Evolutionary conservation across 2,113 vertebrate genomes (phyloP), one percentile per base, ranked within the genome.

Genomic region (Perca flavescens): DNA sequence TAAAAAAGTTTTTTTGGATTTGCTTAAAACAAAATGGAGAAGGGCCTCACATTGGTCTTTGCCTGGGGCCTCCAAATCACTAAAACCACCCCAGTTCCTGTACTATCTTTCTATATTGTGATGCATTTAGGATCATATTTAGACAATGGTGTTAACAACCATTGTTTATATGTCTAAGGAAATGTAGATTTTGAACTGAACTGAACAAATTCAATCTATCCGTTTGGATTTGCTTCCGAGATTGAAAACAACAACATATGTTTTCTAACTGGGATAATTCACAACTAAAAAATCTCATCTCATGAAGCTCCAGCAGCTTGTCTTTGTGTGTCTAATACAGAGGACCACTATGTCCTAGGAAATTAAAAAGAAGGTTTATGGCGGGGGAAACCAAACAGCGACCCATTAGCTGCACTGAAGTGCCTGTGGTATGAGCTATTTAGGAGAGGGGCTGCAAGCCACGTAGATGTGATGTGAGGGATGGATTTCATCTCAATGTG

Each of bases 301-400:
- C 22, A 36, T 6, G n/a, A 8, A 80, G 16, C 47, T 11, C 14
- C 57, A 61, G 64, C 28, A 31, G 17, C 40, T 72, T 73, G 34
- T 82, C 31, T 76, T 66, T 72, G 31, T 79, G 49, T 74, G 62
- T 13, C 19, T 69, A 16, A 16, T 54, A 12, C 40, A 43, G 34
- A 71, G 49, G n/a, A 12, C 28, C 62, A 54, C 47, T 7, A 6
- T 68, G 73, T 64, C 31, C 49, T n/a, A 66, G 46, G n/a, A 86
- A 12, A 83, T 67, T 54, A 10, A 67, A 79, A 78, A 80, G 19
- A 74, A 71, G 67, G 28, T 91, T 94, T 87, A 92, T 87, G 69
- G 71, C 34, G 3, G 34, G 72, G 74, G 80, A 92, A 89, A 86
- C 70, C 84, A 92, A 93, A 93, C 88, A 91, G 64, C 47, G 74